Conservation (phyloP, 2,888 invertebrate species). For the Saturnia pavonia region DNA sequence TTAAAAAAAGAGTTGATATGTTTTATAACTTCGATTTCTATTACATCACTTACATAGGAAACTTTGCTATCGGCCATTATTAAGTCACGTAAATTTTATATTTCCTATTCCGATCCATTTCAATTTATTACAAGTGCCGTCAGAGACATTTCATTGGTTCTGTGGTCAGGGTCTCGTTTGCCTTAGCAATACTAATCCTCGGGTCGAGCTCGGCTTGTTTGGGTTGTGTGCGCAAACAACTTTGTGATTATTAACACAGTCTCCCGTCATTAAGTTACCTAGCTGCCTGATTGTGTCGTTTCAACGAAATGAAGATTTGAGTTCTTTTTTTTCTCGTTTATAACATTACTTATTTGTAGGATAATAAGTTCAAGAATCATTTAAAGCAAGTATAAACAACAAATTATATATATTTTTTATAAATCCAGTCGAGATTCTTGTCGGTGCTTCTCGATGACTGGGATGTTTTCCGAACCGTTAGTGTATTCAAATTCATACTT, state of each 20-base stretch:
- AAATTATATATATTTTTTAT: too few species aligned
- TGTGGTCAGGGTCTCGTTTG: not conserved
- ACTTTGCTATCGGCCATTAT: not conserved
- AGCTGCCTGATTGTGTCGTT: not conserved
- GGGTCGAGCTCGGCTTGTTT: not conserved
- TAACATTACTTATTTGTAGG: not conserved
- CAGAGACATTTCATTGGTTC: conserved; percentile 6
- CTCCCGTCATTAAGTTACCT: not conserved
- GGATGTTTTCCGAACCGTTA: too few species aligned
- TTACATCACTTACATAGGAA: not conserved
- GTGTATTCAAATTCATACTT: too few species aligned
- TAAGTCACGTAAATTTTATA: conserved; percentile 23
- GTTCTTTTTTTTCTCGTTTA: not conserved
- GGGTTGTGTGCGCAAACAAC: not conserved
- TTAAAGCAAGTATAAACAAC: too few species aligned
- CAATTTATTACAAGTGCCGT: conserved; percentile 4
- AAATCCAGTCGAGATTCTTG: too few species aligned
- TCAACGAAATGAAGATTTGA: not conserved
- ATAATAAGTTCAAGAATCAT: not conserved
- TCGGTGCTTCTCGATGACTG: too few species aligned
- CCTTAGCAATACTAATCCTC: conserved; percentile 3
- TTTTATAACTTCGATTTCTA: not conserved
- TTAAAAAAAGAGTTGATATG: not conserved
- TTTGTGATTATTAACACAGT: not conserved
- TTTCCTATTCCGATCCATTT: conserved; percentile 26